These are phyloP conservation scores for Sebastes trivittatus DNA, from an alignment of 2,797 vertebrate genomes.

Conservation along the genomic window DNA sequence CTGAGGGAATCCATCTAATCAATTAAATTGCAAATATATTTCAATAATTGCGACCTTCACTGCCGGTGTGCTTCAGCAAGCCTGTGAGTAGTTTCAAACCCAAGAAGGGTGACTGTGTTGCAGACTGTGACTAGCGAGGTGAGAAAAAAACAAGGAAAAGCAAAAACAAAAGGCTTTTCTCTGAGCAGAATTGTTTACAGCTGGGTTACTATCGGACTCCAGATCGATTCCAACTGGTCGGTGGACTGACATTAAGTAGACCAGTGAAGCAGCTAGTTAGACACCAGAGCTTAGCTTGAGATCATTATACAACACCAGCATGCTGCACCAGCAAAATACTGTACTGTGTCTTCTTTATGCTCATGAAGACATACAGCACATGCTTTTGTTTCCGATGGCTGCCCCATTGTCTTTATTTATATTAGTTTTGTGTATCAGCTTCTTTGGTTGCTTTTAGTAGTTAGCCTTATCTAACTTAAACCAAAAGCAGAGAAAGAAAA, in stretches of 20 bases:
- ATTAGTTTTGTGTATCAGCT: not conserved
- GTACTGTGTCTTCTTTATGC: not conserved
- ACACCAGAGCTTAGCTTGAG: conserved; percentile 53
- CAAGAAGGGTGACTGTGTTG: not conserved
- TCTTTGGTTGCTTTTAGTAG: not conserved
- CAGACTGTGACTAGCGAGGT: not conserved
- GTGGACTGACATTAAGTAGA: conserved; percentile 63
- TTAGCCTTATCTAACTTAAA: not conserved
- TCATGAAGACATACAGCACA: not conserved
- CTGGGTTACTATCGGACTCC: conserved; percentile 31
- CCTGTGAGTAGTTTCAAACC: not conserved
- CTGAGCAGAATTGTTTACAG: conserved; percentile 45
- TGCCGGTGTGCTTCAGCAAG: not conserved
- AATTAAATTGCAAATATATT: not conserved
- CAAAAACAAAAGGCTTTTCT: conserved; percentile 36
- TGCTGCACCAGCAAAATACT: conserved; percentile 4
- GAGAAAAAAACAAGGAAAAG: conserved; percentile 17
- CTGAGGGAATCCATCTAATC: not conserved
- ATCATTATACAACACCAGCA: conserved; percentile 44
- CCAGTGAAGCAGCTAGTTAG: conserved; percentile 69
- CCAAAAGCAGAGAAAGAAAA: not conserved
- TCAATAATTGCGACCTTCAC: not conserved
- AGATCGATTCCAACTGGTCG: conserved; percentile 48
- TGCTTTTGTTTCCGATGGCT: not conserved
- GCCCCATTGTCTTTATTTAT: not conserved